Evolutionary conservation across 2,797 vertebrate genomes (phyloP), one percentile per base, ranked within the genome.

Genomic region (Neostethus bicornis): DNA sequence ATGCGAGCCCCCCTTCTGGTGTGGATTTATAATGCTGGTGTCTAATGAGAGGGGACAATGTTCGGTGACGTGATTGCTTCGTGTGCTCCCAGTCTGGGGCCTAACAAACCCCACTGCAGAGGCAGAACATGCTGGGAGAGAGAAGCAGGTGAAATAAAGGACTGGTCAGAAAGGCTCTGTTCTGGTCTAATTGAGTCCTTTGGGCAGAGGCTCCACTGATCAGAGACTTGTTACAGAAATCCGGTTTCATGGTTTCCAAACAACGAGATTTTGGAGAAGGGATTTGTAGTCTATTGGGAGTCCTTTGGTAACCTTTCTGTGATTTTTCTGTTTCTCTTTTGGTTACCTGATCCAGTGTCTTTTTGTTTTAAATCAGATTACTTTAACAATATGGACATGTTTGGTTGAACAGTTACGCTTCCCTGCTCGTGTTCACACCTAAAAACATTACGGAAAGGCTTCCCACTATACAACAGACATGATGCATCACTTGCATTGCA

Each of bases 121-220:
- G 60, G 71, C 61, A 72, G 58, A 61, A 66, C 80, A 73, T 75
- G 76, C 73, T 79, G 80, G 23, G 53, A 84, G 73, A 39, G 34
- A 57, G 39, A 80, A 60, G 69, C 60, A 66, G 51, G 66, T 77
- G 83, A 81, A 80, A 65, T 69, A 73, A 71, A 88, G 81, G 79
- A 25, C 78, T 46, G 80, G 81, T 80, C 85, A 84, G 73, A 80
- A 78, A 87, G 72, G 84, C 77, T 76, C 61, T 62, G 85, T 83
- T 86, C 84, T 90, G 84, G 80, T 90, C 87, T 93, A 93, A 93
- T 93, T 93, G 88, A 91, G 89, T 92, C 91, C 92, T 93, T 83
- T 91, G 92, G 90, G 92, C 76, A 73, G 26, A 61, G 73, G 72
- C 83, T 87, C 63, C 70, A 79, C 87, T 90, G 91, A 93, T 93